These are phyloP conservation scores for Gymnobelideus leadbeateri DNA, from an alignment of 2,113 vertebrate species.

Conservation along the genomic window DNA sequence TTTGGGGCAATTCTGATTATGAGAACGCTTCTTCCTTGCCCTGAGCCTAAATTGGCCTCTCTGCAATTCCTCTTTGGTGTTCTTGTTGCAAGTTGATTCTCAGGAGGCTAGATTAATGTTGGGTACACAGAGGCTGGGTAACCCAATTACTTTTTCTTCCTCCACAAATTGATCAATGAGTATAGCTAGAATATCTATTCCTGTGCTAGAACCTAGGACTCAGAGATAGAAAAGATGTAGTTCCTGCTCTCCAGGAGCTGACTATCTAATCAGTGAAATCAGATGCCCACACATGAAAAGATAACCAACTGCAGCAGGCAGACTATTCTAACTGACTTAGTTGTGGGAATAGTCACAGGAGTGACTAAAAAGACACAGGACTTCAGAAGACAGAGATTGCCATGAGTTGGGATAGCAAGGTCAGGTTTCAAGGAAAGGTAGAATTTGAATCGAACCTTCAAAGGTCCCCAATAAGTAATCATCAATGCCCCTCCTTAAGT, in stretches of 20 bases:
- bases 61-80: not conserved
- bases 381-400: not conserved
- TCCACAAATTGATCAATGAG: conserved; percentile 38
- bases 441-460: not conserved
- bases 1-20: not conserved
- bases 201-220: not conserved
- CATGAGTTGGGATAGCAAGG: not conserved
- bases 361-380: not conserved
- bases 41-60: conserved; percentile 1
- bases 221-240: not conserved
- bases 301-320: not conserved
- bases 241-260: conserved; percentile 31
- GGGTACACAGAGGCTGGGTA: conserved; percentile 58
- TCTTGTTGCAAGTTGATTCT: conserved; percentile 21
- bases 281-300: not conserved
- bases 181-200: conserved; percentile 18
- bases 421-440: not conserved
- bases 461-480: not conserved
- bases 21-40: not conserved
- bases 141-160: conserved; percentile 47
- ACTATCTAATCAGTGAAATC: not conserved
- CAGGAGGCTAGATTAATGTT: conserved; percentile 55
- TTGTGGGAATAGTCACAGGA: not conserved
- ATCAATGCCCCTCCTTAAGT: not conserved
- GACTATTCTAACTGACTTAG: not conserved